Conservation (phyloP, 2,113 vertebrate genomes). For the Hippocampus zosterae region DNA sequence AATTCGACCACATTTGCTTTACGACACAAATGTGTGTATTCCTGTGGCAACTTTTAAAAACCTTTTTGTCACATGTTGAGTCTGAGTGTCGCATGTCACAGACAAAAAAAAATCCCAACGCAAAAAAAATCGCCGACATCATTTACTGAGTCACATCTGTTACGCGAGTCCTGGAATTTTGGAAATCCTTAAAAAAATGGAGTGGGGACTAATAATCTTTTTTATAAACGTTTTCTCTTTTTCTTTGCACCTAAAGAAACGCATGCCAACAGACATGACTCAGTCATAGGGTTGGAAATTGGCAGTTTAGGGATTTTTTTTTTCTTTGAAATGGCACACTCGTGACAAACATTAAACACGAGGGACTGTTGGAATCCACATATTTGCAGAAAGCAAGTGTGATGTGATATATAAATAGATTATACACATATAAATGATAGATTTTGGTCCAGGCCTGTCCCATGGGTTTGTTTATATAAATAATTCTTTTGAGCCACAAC, state of each 20-base stretch:
- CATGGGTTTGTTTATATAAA: too few species aligned
- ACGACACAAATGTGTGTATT: slow-evolving; percentile 54
- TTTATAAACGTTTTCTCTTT: too few species aligned
- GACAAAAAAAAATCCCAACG: slow-evolving; percentile 31
- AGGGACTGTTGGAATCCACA: neutral
- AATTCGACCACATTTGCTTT: slow-evolving; percentile 17
- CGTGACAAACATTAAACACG: neutral
- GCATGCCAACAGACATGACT: neutral
- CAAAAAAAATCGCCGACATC: neutral
- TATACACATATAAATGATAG: too few species aligned
- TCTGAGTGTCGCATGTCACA: slow-evolving; percentile 20
- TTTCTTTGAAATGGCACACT: neutral
- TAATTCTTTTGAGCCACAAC: too few species aligned
- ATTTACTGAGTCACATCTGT: slow-evolving; percentile 28
- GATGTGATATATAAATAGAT: too few species aligned
- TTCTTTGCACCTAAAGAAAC: neutral
- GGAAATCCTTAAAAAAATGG: too few species aligned
- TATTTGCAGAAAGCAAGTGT: neutral
- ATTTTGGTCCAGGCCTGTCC: too few species aligned
- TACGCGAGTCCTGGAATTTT: neutral
- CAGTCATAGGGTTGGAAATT: neutral
- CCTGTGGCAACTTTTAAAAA: slow-evolving; percentile 36
- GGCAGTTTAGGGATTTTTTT: neutral
- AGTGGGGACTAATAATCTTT: too few species aligned
- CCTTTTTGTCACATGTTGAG: slow-evolving; percentile 34